Percentiles rank a stretch among this genome's conserved stretches.
These are phyloP conservation scores for Akabosia matsudoensis DNA, from an alignment of 1,140 invertebrate genomes.

Conservation along the genomic window DNA sequence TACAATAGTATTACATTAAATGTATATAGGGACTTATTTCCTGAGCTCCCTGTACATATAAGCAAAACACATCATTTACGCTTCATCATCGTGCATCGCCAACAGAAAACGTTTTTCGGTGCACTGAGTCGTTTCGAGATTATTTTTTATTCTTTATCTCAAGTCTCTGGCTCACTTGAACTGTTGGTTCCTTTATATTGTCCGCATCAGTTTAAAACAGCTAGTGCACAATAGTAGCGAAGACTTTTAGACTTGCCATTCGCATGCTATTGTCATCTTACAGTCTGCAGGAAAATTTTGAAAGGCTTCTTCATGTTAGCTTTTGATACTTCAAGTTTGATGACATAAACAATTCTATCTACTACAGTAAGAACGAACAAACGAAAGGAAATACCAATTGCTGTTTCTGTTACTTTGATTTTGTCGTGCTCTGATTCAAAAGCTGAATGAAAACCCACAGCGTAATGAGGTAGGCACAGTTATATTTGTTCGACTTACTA, in stretches of 20 bases:
- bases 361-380: background rate
- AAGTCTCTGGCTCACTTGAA: background rate
- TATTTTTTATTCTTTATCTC: background rate
- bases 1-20: too few relatives aligned
- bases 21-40: background rate
- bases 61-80: background rate
- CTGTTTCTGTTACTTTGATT: background rate
- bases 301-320: background rate
- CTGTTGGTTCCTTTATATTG: background rate
- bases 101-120: constrained; percentile 5
- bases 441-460: background rate
- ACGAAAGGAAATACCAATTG: background rate
- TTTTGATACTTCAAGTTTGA: background rate
- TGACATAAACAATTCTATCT: background rate
- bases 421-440: constrained; percentile 20
- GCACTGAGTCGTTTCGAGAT: constrained; percentile 4
- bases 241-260: too few relatives aligned
- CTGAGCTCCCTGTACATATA: background rate
- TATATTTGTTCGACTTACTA: background rate
- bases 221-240: background rate
- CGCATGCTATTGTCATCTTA: too few relatives aligned
- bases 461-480: background rate
- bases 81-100: constrained; percentile 1
- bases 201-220: background rate
- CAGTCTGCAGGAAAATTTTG: background rate